These are phyloP conservation scores for Sandelia bainsii DNA, from an alignment of 2,797 vertebrate genomes.

Conservation along the genomic window DNA sequence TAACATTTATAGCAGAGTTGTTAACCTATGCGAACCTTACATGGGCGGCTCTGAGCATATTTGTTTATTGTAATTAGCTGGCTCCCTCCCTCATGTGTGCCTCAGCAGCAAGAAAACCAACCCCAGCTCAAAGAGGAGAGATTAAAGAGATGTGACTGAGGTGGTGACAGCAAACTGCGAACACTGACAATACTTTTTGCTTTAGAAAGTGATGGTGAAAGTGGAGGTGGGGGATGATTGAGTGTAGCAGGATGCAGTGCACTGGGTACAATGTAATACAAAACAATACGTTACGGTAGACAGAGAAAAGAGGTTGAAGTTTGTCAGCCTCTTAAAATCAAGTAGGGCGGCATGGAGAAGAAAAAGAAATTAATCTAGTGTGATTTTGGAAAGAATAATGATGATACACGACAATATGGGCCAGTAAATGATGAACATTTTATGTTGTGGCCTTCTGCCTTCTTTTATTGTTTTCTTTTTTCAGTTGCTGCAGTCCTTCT, in stretches of 20 bases:
- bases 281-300: conserved; percentile 29
- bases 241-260: conserved; percentile 26
- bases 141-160: conserved; percentile 71
- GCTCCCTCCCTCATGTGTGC: conserved; percentile 55
- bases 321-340: conserved; percentile 38
- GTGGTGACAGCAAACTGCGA: conserved; percentile 62
- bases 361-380: conserved; percentile 43
- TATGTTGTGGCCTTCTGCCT: conserved; percentile 66
- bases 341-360: conserved; percentile 24
- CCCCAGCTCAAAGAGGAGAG: conserved; percentile 61
- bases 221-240: conserved; percentile 49
- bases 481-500: conserved; percentile 62
- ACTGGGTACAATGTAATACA: conserved; percentile 21
- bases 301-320: conserved; percentile 37
- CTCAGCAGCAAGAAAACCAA: conserved; percentile 51
- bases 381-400: conserved; percentile 52
- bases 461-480: conserved; percentile 69
- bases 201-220: conserved; percentile 39
- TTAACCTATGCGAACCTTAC: conserved; percentile 84
- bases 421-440: conserved; percentile 71
- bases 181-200: conserved; percentile 67
- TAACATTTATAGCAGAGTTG: conserved; percentile 84
- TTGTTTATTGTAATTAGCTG: conserved; percentile 85
- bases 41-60: conserved; percentile 81
- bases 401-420: conserved; percentile 47